Evolutionary conservation across 2,888 invertebrate species (phyloP), one percentile per base, ranked within the genome.

Genomic region (Prionchulus punctatus): DNA sequence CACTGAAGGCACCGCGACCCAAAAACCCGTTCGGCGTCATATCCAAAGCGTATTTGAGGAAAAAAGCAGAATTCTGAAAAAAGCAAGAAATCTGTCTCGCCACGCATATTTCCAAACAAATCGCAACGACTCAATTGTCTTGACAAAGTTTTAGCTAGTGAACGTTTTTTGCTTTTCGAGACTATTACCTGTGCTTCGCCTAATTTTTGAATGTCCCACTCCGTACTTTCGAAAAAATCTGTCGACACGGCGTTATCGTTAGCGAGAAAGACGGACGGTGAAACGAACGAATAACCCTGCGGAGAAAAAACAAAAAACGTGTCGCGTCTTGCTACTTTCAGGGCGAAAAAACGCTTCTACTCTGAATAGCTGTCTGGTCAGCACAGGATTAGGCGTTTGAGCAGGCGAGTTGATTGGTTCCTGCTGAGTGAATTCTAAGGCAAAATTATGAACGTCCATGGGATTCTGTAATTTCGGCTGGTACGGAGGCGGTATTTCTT

Each of bases 401-500:
- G 88, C 87, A 0, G 91, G 91, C 2, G 90, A 89, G 74, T 92
- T 91, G 0, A 86, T 83, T 4, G 90, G 85, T 53, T 82, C 80
- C 82, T 90, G 86, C 66, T 82, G 81, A 0, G 94, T 96, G 75
- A 96, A 96, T 76, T 96, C 94, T 62, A 87, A 87, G 48, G 91
- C 86, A 74, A 96, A 96, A 78, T 96, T 92, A 69, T 87, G 86
- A 18, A 89, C 88, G 75, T 96, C 94, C 60, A 88, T 78, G 72
- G 90, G 89, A 72, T 84, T 74, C 53, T 80, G 61, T 59, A 94
- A 83, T 57, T 80, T 79, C n/a, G 94, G 96, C 62, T 84, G 82
- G 76, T 92, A 90, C 1, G 92, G 92, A 0, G 94, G 88, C 18
- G 81, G 73, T 57, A 89, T 79, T 63, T 81, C 80, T 67, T 89